Conservation (phyloP, 2,113 vertebrate genomes). For the Micromys minutus region DNA sequence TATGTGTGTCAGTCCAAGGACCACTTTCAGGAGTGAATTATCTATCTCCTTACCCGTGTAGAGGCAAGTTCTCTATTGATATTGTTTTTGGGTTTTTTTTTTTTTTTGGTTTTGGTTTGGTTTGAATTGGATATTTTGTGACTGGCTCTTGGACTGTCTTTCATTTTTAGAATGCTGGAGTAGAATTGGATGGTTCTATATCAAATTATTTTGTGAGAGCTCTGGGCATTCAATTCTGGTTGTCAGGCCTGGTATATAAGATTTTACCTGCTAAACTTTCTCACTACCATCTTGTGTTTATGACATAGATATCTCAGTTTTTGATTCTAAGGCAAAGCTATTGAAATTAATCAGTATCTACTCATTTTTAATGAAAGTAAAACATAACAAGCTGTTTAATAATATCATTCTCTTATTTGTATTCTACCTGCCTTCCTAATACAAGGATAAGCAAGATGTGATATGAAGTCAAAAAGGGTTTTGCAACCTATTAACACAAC, state of each 20-base stretch:
- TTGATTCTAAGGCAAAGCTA: neutral
- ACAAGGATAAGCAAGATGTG: neutral
- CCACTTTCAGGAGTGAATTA: neutral
- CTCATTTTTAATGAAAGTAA: neutral
- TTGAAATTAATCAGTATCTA: neutral
- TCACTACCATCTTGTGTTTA: neutral
- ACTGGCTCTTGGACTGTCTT: neutral
- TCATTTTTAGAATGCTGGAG: neutral
- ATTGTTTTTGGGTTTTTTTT: too few species aligned
- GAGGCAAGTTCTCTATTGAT: neutral
- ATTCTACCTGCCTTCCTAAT: fast-evolving
- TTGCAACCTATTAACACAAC: slow-evolving; percentile 21
- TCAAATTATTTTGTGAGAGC: too few species aligned
- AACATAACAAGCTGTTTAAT: neutral
- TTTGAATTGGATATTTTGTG: too few species aligned
- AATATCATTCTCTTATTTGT: neutral
- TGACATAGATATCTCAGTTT: neutral
- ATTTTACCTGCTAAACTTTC: neutral
- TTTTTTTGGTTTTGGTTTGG: too few species aligned
- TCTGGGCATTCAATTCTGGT: neutral
- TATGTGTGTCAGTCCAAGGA: fast-evolving
- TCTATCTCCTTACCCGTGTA: neutral
- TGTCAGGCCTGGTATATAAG: neutral
- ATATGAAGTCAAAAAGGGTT: neutral
- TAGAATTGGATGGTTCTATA: fast-evolving